Base-by-base conservation (phyloP, 2,888 invertebrate genomes). In the Andrena bicolor region DNA sequence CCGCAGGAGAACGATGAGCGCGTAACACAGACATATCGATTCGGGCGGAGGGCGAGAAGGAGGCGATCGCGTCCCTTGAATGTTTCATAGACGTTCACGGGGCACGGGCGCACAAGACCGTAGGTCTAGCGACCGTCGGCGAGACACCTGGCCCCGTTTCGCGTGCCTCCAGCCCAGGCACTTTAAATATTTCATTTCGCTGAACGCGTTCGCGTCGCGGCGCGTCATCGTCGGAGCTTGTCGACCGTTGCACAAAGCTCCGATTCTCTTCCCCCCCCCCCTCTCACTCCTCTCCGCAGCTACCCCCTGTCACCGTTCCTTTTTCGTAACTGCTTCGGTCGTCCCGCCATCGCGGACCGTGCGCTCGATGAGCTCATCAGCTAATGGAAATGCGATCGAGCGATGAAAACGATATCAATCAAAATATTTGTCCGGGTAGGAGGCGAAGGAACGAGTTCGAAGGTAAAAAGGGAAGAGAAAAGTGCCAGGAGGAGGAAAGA, bases 361-460 rank as follows among this genome's bases (percentile, higher is more conserved):
- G 76, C 56, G 76, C 51, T 51, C 76, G 82, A 72, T 48, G 53
- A 84, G 70, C 83, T 91, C 91, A 89, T 91, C 89, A 86, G 89
- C 90, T 91, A 90, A 91, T 90, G 90, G 90, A 91, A 86, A 85
- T 82, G 82, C 83, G 73, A 86, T 85, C 84, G 86, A 85, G 72
- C 80, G 82, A 80, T 83, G 82, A 82, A 81, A 85, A 83, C 79
- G 83, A 82, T 89, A 89, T 86, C 88, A 87, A 89, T 89, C 86
- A 86, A 85, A 82, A 86, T 89, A 84, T 90, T 89, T 84, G 83
- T 80, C 70, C 56, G 41, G 48, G 41, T 13, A 32, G 56, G 74
- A 70, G 35, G 64, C 53, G 73, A 49, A 13, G 26, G 63, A 58
- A 70, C n/a, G 66, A 28, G 35, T 26, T 16, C 26, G 72, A 13